Evolutionary conservation across 2,113 vertebrate species (phyloP), one percentile per base, ranked within the genome.

Genomic region (Perca schrenkii): DNA sequence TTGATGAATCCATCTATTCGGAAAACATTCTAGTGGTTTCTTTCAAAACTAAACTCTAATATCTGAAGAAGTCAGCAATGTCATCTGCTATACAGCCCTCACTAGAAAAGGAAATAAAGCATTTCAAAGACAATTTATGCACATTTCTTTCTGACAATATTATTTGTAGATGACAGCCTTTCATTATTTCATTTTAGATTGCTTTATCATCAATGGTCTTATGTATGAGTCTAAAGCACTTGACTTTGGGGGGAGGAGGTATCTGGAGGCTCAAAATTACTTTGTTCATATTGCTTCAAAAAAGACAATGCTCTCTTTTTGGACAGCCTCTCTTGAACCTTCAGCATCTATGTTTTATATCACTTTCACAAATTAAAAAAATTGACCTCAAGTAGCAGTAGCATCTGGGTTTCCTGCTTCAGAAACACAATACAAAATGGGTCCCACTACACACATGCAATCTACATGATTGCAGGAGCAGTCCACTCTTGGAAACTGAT

Each of bases 381-480:
- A 14, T 43, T 66, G 53, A 74, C 79, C 76, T 76, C 60, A 25
- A 25, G 31, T 46, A 46, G 54, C 25, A 8, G 0, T 4, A 16
- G 50, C 67, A 65, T 77, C 63, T 67, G 17, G 11, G 56, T 67
- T 46, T 65, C 52, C 28, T 34, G 12, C 73, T 49, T 56, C 22
- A 69, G 22, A 64, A 77, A 22, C 58, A 61, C 66, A 34, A 63
- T 21, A 36, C 4, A 16, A 68, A 76, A 83, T 6, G 8, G 75
- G 47, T 58, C 22, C 49, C 10, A 17, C 25, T 36, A 13, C 49
- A 53, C 77, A 75, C 14, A 34, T 65, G 46, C 80, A 79, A 80
- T 87, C 82, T 85, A 49, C 19, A 36, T 82, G 82, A 93, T 92
- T 89, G 85, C 50, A 77, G 53, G 31, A 76, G 58, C 66, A 47